Base-by-base conservation (phyloP, 1,140 invertebrate species). In the Magallana gigas region DNA sequence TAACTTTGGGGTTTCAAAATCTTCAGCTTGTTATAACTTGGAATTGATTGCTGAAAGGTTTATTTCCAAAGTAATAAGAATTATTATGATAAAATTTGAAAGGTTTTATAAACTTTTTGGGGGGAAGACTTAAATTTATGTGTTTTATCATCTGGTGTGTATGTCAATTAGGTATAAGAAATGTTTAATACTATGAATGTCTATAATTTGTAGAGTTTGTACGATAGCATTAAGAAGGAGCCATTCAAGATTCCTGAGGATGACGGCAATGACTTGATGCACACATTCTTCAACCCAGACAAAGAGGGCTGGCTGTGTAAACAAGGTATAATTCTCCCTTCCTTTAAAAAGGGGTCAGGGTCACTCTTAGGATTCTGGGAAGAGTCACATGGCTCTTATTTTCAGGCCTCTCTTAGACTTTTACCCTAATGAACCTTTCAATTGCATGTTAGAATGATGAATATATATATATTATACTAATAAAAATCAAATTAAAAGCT, bases 231-330 rank as follows among this genome's bases (percentile, higher is more conserved):
- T 94, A 98, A 99, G 96, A 98, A 98, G 81, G 98, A 99, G 95
- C 99, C 99, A 23, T 99, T 99, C 95, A 99, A 99, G 90, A 99
- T 99, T 94, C 98, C 99, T 3, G 98, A 99, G 95, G 99, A 99
- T 95, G 98, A 99, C 96, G 98, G 98, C 60, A 99, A 99, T 95
- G 98, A 99, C 96, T 96, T 99, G 91, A 99, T 99, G 98, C 98
- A 99, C 95, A 99, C 98, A 58, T 99, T 99, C 96, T 99, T 99
- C 96, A 99, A 99, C 95, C 98, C 99, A 0, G 99, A 99, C 94
- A 98, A 99, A 94, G 99, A 99, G 95, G 99, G 99, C 64, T 99
- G 99, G 99, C 96, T 99, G 14, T 99, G 98, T 97, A 99, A 99
- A 95, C 98, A 99, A 96, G 98, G 98, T 95, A 96, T 57, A 16